Evolutionary conservation across 2,888 invertebrate species (phyloP).

Genomic region (Tiliacea citrago): DNA sequence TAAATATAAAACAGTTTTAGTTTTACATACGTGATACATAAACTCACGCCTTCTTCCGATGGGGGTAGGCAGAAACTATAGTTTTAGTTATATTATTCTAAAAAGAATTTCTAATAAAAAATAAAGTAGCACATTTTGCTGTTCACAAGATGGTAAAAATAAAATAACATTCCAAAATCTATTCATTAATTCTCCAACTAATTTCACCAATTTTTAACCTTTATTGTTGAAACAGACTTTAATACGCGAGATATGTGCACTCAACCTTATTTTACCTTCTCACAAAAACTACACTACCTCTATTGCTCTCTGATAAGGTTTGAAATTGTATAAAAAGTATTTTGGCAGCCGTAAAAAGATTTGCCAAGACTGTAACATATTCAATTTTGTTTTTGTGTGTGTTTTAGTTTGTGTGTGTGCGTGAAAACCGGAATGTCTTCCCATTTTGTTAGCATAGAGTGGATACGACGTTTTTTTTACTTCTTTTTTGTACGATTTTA

Average conservation of each 20-base stretch:
- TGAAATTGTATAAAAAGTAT: conserved; percentile 8
- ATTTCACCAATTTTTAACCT: conserved; percentile 39
- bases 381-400: conserved; percentile 43
- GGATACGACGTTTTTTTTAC: conserved; percentile 35
- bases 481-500: not conserved
- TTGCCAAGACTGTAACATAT: conserved; percentile 51
- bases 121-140: not conserved
- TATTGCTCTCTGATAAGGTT: accelerated
- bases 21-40: no score
- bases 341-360: conserved; percentile 4
- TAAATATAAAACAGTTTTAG: not conserved
- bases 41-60: no score
- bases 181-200: conserved; percentile 3
- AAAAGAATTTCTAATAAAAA: not conserved
- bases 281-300: not conserved
- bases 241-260: conserved; percentile 41
- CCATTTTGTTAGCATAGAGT: conserved; percentile 59
- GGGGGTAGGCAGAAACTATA: no score
- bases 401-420: conserved; percentile 45
- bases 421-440: conserved; percentile 74
- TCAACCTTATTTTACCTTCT: conserved; percentile 1
- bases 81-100: not conserved
- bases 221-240: conserved; percentile 29
- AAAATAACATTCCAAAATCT: not conserved
- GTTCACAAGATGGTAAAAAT: not conserved